phyloP scores from a whole-genome alignment of 2,797 vertebrate genomes.

The Paedocypris micromegethes region DNA sequence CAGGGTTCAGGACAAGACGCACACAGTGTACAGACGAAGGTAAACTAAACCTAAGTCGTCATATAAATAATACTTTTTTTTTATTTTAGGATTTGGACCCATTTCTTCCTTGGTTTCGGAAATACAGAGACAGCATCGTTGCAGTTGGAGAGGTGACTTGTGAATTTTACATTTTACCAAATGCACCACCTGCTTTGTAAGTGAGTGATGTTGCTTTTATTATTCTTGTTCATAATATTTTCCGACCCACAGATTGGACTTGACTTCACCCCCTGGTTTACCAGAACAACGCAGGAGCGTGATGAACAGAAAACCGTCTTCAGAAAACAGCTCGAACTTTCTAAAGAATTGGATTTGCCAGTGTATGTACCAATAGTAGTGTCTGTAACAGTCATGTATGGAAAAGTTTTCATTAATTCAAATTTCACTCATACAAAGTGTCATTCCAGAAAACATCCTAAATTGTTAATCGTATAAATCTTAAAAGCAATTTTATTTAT shows the following conservation, averaged over 20 bases:
- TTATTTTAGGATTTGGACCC: slow-evolving; percentile 56
- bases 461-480: too few relatives aligned
- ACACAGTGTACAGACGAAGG: slow-evolving; percentile 39
- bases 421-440: too few relatives aligned
- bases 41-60: slow-evolving; percentile 21
- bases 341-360: slow-evolving; percentile 55
- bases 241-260: slow-evolving; percentile 48
- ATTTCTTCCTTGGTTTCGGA: slow-evolving; percentile 53
- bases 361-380: slow-evolving; percentile 44
- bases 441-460: too few relatives aligned
- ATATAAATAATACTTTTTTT: slow-evolving; percentile 3
- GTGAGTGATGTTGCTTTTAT: too few relatives aligned
- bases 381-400: neutral
- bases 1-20: slow-evolving; percentile 35
- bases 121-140: slow-evolving; percentile 53
- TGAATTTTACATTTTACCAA: neutral
- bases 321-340: slow-evolving; percentile 51
- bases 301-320: slow-evolving; percentile 57
- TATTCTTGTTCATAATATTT: neutral
- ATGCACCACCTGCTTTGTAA: too few relatives aligned
- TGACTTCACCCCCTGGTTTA: slow-evolving; percentile 56
- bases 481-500: too few relatives aligned
- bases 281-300: slow-evolving; percentile 45
- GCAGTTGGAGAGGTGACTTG: slow-evolving; percentile 51
- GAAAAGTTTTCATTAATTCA: too few relatives aligned